phyloP scores from a whole-genome alignment of 2,797 vertebrate genomes.

The Euthynnus affinis region DNA sequence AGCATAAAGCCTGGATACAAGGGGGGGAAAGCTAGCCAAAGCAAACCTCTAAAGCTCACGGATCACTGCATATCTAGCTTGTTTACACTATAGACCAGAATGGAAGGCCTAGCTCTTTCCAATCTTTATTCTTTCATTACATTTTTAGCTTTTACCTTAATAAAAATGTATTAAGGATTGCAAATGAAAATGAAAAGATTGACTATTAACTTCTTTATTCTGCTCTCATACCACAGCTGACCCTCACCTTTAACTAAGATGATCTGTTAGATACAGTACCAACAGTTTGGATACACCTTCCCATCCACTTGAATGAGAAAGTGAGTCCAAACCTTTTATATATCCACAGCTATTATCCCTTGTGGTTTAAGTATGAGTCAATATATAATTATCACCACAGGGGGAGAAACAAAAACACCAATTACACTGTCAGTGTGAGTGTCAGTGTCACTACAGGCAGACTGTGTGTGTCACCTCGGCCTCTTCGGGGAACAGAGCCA shows the following conservation, averaged over 20 bases:
- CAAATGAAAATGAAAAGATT: too few species aligned
- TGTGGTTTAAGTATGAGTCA: conserved; percentile 18
- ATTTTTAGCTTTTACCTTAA: too few species aligned
- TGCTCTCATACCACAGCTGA: conserved; percentile 18
- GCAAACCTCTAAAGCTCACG: too few species aligned
- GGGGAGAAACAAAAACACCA: conserved; percentile 54
- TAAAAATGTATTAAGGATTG: too few species aligned
- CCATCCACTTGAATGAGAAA: too few species aligned
- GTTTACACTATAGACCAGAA: too few species aligned
- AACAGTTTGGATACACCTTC: too few species aligned
- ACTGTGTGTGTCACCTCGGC: conserved; percentile 82
- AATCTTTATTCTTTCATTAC: too few species aligned
- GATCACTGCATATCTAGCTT: too few species aligned
- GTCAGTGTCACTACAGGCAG: conserved; percentile 12
- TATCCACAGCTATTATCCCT: conserved; percentile 49
- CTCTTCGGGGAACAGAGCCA: conserved; percentile 88
- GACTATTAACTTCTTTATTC: neutral
- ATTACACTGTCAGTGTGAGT: conserved; percentile 38
- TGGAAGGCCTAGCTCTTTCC: too few species aligned
- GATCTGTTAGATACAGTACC: neutral
- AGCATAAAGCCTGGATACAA: too few species aligned
- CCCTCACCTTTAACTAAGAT: neutral
- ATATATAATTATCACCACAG: conserved; percentile 51
- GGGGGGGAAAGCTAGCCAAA: too few species aligned
- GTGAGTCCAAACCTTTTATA: neutral